Base-by-base conservation (phyloP, 2,797 vertebrate species). In the Apogon talboti region DNA sequence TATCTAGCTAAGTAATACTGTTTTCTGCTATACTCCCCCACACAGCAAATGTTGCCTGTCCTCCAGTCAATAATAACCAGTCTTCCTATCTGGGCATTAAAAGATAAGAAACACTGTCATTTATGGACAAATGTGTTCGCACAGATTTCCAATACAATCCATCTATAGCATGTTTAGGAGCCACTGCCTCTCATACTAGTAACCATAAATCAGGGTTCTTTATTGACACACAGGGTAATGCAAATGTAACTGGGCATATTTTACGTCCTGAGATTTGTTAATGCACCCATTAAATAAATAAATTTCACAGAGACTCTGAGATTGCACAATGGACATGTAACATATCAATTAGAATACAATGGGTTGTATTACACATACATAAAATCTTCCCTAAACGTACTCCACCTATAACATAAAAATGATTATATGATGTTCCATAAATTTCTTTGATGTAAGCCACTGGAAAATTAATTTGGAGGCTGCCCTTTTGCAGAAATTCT, bases 71-170 rank as follows among this genome's bases (percentile, higher is more conserved):
- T 90, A 89, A 82, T 72, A 71, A 40, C 48, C 62, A 1, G 24
- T 33, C 48, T 57, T 65, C 65, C 72, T 58, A 67, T 79, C 66
- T 72, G 49, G 55, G 52, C 78, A 79, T 87, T 91, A 84, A 81
- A 69, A 84, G 83, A 89, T 89, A 87, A 85, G 74, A 90, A 74
- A 76, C 54, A 62, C 62, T 72, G 55, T 82, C 68, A 69, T 91
- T 88, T 85, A 88, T 86, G 74, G 79, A 72, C 66, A 80, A 86
- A 87, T 78, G 81, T 84, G 76, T 74, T 81, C 16, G 33, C 81
- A 92, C 89, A 62, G 88, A 92, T 92, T 93, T 91, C 81, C 86
- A 41, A 85, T 87, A 74, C 56, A 78, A 87, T 87, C 78, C 66
- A 78, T 87, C 74, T 62, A 14, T 21, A 62, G 59, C 63, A 69